Evolutionary conservation across 1,140 invertebrate genomes (phyloP).

Genomic region (Cylas formicarius): DNA sequence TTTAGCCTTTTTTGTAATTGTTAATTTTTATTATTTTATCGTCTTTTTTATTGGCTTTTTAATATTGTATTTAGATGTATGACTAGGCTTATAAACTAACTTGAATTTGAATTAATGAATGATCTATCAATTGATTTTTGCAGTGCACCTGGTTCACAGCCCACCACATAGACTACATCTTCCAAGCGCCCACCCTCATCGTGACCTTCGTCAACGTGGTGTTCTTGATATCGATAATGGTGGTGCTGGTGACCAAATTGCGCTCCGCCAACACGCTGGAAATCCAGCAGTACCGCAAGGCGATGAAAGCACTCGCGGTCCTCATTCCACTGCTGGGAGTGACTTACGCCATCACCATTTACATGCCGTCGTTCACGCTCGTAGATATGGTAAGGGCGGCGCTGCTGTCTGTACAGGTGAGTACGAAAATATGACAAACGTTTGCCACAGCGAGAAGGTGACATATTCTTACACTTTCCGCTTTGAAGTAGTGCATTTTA

Average conservation of each 20-base stretch:
- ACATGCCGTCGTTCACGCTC: slow-evolving; percentile 52
- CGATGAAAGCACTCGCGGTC: slow-evolving; percentile 79
- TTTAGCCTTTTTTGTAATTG: too few species aligned
- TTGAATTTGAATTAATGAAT: too few species aligned
- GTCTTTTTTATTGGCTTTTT: too few species aligned
- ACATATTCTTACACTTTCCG: too few species aligned
- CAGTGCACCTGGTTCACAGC: slow-evolving; percentile 37
- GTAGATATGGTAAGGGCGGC: slow-evolving; percentile 64
- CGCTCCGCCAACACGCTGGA: slow-evolving; percentile 78
- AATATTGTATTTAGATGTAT: too few species aligned
- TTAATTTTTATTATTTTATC: too few species aligned
- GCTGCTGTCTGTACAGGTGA: slow-evolving; percentile 74
- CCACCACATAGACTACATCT: slow-evolving; percentile 72
- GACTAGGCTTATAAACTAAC: too few species aligned
- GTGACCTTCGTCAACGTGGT: slow-evolving; percentile 75
- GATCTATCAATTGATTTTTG: too few species aligned
- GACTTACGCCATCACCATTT: slow-evolving; percentile 75
- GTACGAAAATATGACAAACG: too few species aligned
- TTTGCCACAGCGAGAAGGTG: too few species aligned
- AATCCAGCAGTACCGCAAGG: slow-evolving; percentile 82
- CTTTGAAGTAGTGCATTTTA: too few species aligned
- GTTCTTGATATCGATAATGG: slow-evolving; percentile 87
- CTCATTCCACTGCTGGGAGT: slow-evolving; percentile 83
- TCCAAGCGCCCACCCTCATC: slow-evolving; percentile 62
- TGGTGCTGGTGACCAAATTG: slow-evolving; percentile 88